Evolutionary conservation across 92 coral and sea anemone species (phyloP).

Genomic region (Porites divaricata): DNA sequence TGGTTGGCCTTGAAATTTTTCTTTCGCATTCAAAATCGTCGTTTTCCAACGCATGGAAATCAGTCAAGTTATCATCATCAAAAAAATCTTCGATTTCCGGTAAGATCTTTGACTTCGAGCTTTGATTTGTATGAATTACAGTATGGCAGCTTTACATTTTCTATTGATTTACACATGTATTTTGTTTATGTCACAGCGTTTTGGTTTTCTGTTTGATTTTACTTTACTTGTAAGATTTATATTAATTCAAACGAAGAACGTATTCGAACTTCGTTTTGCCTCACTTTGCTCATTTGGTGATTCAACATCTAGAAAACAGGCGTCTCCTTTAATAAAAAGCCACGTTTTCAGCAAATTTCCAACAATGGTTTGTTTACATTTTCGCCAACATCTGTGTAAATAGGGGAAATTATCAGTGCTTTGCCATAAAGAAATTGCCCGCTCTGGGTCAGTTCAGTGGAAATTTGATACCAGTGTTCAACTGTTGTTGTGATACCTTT

Average conservation of each 20-base stretch:
- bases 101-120: not conserved
- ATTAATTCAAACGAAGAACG: not conserved
- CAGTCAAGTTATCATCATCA: not conserved
- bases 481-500: too few relatives aligned
- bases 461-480: not conserved
- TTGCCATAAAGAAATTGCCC: not conserved
- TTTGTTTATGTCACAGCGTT: too few relatives aligned
- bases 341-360: not conserved
- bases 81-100: not conserved
- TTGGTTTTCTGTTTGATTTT: too few relatives aligned
- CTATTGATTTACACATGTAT: too few relatives aligned
- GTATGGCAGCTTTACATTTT: too few relatives aligned
- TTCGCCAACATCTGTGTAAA: not conserved
- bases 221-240: too few relatives aligned
- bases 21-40: not conserved
- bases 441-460: not conserved
- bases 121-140: too few relatives aligned
- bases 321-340: not conserved
- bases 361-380: not conserved
- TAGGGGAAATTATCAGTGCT: not conserved
- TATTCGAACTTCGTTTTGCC: not conserved
- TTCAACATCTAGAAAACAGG: not conserved
- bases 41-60: not conserved
- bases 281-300: too few relatives aligned
- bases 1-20: not conserved